These are phyloP conservation scores for Pygmarrhopalites habei DNA, from an alignment of 1,140 invertebrate species.

Conservation along the genomic window DNA sequence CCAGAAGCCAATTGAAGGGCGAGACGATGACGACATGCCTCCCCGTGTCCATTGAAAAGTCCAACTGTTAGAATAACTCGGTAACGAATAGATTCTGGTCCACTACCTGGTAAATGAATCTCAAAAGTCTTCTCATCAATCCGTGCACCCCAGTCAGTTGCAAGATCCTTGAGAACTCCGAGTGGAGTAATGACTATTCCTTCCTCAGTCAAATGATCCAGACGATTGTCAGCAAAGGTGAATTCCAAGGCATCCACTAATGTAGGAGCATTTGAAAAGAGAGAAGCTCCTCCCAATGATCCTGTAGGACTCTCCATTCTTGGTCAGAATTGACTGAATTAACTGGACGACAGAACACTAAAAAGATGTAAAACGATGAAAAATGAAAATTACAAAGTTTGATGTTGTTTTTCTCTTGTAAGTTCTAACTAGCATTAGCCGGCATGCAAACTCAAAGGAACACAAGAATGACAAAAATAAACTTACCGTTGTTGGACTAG, in stretches of 20 bases:
- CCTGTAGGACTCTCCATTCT: too few species aligned
- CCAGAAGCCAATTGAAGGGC: conserved; percentile 20
- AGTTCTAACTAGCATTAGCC: too few species aligned
- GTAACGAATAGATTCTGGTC: neutral
- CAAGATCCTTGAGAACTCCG: neutral
- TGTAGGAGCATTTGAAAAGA: neutral
- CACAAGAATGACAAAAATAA: too few species aligned
- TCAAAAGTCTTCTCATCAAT: neutral
- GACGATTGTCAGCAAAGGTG: neutral
- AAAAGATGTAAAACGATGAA: too few species aligned
- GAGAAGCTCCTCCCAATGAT: too few species aligned
- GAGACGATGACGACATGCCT: conserved; percentile 10
- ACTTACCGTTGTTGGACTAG: too few species aligned
- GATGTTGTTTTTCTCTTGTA: too few species aligned
- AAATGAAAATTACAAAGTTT: too few species aligned
- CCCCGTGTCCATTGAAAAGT: conserved; percentile 14
- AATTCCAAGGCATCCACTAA: neutral
- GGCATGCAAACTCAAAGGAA: too few species aligned
- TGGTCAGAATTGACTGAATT: too few species aligned
- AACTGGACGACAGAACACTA: too few species aligned
- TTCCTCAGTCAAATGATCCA: neutral
- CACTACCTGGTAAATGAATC: neutral
- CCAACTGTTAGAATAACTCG: neutral
- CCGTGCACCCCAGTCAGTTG: neutral
- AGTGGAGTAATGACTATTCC: neutral